Conservation (phyloP, 2,797 vertebrate species). For the Sebastes diploproa region DNA sequence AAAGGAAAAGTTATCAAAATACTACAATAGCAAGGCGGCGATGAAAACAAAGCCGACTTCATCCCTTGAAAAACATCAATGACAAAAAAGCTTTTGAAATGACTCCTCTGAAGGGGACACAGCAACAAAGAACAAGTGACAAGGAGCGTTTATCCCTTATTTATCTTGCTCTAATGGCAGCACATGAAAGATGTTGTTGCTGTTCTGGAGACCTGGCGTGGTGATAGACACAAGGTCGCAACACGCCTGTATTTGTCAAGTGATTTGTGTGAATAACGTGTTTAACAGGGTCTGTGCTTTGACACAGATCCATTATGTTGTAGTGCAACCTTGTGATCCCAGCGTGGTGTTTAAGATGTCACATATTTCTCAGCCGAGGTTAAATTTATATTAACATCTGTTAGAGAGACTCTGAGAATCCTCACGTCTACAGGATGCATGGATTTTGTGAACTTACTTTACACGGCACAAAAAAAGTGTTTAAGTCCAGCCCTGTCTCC, state of each 20-base stretch:
- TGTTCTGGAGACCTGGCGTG: slow-evolving; percentile 6
- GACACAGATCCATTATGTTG: neutral
- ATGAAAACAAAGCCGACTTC: slow-evolving; percentile 42
- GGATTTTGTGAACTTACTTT: neutral
- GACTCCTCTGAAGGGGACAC: slow-evolving; percentile 36
- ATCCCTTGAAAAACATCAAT: slow-evolving; percentile 18
- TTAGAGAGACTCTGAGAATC: neutral
- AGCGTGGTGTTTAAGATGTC: neutral
- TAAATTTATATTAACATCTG: neutral
- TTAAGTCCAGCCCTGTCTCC: neutral
- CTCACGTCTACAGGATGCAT: neutral
- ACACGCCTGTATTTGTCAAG: neutral
- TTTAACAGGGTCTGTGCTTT: slow-evolving; percentile 20
- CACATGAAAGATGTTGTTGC: slow-evolving; percentile 15
- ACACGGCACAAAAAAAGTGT: neutral
- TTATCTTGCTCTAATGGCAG: slow-evolving; percentile 36
- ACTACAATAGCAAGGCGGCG: slow-evolving; percentile 1
- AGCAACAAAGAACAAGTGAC: slow-evolving; percentile 37
- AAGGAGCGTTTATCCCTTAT: slow-evolving; percentile 35
- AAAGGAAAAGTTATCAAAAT: slow-evolving; percentile 44
- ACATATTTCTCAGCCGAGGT: neutral
- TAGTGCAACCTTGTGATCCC: neutral
- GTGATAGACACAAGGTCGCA: slow-evolving; percentile 3
- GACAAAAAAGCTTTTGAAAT: slow-evolving; percentile 46
- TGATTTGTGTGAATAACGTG: slow-evolving; percentile 36